Percentiles rank a stretch among this genome's conserved stretches.
Conservation (phyloP, 2,113 vertebrate genomes). For the Butorides virescens region DNA sequence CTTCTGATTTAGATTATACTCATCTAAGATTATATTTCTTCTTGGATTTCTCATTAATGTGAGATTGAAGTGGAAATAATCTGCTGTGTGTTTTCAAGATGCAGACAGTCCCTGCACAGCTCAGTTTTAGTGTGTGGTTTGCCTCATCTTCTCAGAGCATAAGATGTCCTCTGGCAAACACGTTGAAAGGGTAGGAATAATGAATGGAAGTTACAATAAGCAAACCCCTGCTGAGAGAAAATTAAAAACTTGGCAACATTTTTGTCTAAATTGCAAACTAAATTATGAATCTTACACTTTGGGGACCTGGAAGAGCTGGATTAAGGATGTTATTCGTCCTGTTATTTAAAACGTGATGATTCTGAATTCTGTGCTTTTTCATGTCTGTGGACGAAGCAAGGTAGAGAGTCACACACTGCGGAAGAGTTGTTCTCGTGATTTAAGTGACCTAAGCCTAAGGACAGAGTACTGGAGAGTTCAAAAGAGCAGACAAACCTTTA, state of each 20-base stretch:
- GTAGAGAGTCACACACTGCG: not conserved
- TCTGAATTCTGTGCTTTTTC: not conserved
- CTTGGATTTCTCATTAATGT: not conserved
- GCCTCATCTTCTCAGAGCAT: not conserved
- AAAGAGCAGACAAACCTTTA: not conserved
- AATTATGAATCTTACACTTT: not conserved
- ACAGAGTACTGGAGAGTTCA: not conserved
- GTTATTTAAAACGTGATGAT: not conserved
- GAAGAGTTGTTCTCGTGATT: not conserved
- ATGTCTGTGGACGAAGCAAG: not conserved
- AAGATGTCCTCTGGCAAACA: not conserved
- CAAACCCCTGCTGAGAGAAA: not conserved
- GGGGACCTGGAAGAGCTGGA: not conserved
- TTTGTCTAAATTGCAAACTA: not conserved
- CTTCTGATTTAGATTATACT: not conserved
- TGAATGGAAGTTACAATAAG: not conserved
- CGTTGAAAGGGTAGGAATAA: not conserved
- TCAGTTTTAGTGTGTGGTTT: not conserved
- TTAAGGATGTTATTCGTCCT: not conserved
- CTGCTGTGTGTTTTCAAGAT: not conserved
- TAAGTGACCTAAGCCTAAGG: not conserved
- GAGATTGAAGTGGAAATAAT: not conserved
- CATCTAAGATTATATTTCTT: not conserved
- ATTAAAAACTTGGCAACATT: not conserved
- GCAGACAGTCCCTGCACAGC: not conserved